Evolutionary conservation across 2,888 invertebrate genomes (phyloP), one percentile per base, ranked within the genome.

Genomic region (Ptycholaimellus sp.): DNA sequence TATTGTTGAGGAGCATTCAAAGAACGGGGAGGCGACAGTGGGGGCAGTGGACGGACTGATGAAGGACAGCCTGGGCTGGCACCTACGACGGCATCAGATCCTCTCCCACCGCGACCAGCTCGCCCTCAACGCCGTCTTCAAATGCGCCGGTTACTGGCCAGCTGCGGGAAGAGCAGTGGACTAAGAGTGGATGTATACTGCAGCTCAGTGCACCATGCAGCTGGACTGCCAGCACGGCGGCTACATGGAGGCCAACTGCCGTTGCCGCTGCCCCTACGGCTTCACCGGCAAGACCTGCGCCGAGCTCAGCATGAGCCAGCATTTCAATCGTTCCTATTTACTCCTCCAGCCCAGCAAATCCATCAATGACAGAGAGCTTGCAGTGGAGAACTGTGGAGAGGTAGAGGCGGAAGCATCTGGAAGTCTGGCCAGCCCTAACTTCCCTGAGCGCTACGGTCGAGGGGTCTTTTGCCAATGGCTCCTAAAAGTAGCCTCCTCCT

Each of bases 401-500:
- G n/a, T n/a, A n/a, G n/a, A n/a, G 17, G 17, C 16, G 13, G 17
- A 7, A 4, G 3, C 23, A 17, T 33, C 6, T 6, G 13, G 17
- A 3, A 19, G 7, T 3, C 14, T 35, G 2, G 19, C 35, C 2
- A 35, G 28, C 14, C 37, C 37, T 14, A 31, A 31, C 20, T 37
- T n/a, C 29, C 40, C 40, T 3, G 6, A 19, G 2, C 27, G 30
- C n/a, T 37, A 37, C 18, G 19, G 27, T 2, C 14, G 25, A 2
- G 33, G 30, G 2, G 11, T 20, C 13, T 33, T 37, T n/a, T 40
- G 40, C 25, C 37, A 40, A 27, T 40, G 40, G 40, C 34, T 37
- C 21, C 3, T 35, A 3, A 18, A 33, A 14, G 33, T 31, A 16
- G 13, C 4, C n/a, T 31, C n/a, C n/a, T n/a, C n/a, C n/a, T n/a